Evolutionary conservation across 2,797 vertebrate genomes (phyloP), one percentile per base, ranked within the genome.

Genomic region (Acanthiza pusilla): DNA sequence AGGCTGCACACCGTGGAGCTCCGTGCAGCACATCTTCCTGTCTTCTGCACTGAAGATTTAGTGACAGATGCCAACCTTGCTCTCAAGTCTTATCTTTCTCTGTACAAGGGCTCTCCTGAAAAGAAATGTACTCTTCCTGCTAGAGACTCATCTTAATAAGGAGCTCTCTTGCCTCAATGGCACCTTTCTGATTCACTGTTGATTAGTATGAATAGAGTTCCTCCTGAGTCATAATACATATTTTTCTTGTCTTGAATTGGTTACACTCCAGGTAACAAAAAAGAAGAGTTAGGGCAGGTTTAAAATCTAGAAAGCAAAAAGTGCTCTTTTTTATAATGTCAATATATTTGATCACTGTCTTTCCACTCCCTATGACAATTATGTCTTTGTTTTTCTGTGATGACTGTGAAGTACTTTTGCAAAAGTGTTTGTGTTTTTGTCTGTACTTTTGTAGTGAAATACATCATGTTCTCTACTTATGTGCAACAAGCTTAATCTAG

Each of bases 1-100:
- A 86, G 34, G 8, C 38, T 63, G 61, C 34, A 29, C 1, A 3
- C 13, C 0, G 0, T n/a, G 11, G 34, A 79, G 34, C n/a, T 79
- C 32, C 34, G 34, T 45, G 42, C 29, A 55, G 45, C 34, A 57
- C 23, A 50, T 22, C 32, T 67, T 45, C n/a, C 21, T 32, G 1
- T 50, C 50, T 72, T 55, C 36, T 53, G 27, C 29, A 48, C 25
- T 23, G 55, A 36, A 40, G 12, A 32, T 74, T 67, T 50, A 63
- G 4, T 63, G 13, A 32, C 48, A 85, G 57, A 38, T 38, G 68
- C 34, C 30, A 57, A 9, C 17, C 19, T 86, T 50, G 32, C 22
- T 75, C 30, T 89, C 32, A 75, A 65, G 10, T 36, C 26, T 75
- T 19, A 5, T 45, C 53, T 57, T 81, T 68, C 42, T 60, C 43